Evolutionary conservation across 2,113 vertebrate genomes (phyloP).

Genomic region (Trematomus loennbergii): DNA sequence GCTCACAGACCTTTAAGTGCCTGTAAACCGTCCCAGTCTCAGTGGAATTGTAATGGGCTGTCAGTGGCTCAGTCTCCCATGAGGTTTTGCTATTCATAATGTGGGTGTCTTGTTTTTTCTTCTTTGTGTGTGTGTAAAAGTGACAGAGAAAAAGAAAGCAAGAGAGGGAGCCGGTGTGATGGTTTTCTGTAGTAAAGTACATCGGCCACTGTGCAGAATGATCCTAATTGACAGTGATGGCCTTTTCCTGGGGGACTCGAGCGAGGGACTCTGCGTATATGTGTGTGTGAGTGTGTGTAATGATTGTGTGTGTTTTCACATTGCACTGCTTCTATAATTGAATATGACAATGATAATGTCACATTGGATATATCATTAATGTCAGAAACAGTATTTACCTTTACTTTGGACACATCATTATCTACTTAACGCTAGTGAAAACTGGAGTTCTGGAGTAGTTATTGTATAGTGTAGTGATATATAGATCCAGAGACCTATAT

Average conservation of each 20-base stretch:
- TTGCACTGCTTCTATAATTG: slow-evolving; percentile 25
- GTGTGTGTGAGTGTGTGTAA: slow-evolving; percentile 12
- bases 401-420: background rate
- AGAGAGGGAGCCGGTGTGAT: slow-evolving; percentile 30
- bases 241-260: slow-evolving; percentile 46
- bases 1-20: slow-evolving; percentile 49
- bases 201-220: slow-evolving; percentile 51
- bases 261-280: background rate
- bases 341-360: slow-evolving; percentile 10
- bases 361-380: background rate
- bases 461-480: background rate
- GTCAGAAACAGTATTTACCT: background rate
- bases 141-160: slow-evolving; percentile 36
- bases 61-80: slow-evolving; percentile 61
- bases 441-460: background rate
- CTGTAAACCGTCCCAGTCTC: slow-evolving; percentile 72
- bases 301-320: slow-evolving; percentile 30
- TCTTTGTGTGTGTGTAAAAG: slow-evolving; percentile 2
- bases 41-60: slow-evolving; percentile 72
- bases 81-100: slow-evolving; percentile 68
- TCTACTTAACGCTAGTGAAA: background rate
- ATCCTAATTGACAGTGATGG: slow-evolving; percentile 72
- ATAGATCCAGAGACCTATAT: too few species aligned
- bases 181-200: slow-evolving; percentile 50
- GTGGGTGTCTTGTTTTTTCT: slow-evolving; percentile 40